Base-by-base conservation (phyloP, 2,797 vertebrate species). In the Clarias laeviceps region DNA sequence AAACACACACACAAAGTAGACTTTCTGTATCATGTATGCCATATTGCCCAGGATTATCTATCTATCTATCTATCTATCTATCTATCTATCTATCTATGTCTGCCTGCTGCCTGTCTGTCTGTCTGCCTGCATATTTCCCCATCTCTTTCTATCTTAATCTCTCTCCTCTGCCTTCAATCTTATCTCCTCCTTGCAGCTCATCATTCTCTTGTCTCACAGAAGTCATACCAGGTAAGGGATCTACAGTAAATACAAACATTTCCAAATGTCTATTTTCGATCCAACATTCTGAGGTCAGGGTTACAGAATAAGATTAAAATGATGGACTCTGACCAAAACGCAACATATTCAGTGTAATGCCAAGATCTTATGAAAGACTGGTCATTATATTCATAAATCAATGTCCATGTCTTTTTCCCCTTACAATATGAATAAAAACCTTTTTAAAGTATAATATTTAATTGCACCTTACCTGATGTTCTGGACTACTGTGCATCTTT, bases 221-320 rank as follows among this genome's bases (percentile, higher is more conserved):
- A 81, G 78, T 81, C 84, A 85, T 65, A 56, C 61, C 78, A 69
- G 84, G 84, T 85, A 81, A 85, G 15, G 57, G 14, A 56, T 80
- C 65, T 18, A 62, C 56, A 57, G 9, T 54, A 78, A 74, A 57
- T 29, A 62, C 84, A 85, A 81, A 81, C 40, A 80, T 81, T 85
- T 85, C 84, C 65, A 85, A 80, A 81, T 66, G 79, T 81, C 68
- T 81, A 85, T 85, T 85, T 85, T 81, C 17, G 79, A 57, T 85
- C 78, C 77, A 85, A 22, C 27, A 50, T 62, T 54, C 61, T 62
- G 77, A 64, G 77, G 77, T 85, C 84, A 85, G 66, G 84, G 66
- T 85, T 85, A 81, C 78, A 85, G 78, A 81, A 84, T 20, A 37
- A 54, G 74, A 78, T 84, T 81, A 85, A 80, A 85, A 85, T 81